Evolutionary conservation across 2,113 vertebrate species (phyloP).

Genomic region (Phaethornis superciliosus): DNA sequence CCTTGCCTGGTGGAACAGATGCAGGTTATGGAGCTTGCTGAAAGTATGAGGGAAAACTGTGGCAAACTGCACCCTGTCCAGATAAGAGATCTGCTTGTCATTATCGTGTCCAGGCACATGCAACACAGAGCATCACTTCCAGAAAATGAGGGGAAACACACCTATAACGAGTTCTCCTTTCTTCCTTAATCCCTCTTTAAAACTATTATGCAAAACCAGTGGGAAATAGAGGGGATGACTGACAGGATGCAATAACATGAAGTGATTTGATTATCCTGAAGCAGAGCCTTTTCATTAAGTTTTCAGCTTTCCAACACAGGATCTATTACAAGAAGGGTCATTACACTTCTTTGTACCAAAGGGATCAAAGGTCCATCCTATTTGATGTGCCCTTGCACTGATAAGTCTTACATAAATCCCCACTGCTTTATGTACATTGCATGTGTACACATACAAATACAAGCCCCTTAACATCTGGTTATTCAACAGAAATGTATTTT

Average conservation of each 20-base stretch:
- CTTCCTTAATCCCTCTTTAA: slow-evolving; percentile 36
- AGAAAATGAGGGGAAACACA: neutral
- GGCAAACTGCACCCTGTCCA: neutral
- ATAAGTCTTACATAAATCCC: neutral
- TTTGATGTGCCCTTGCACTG: neutral
- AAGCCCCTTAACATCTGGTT: neutral
- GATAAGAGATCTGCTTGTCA: neutral
- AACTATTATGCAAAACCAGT: slow-evolving; percentile 27
- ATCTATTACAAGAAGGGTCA: slow-evolving; percentile 35
- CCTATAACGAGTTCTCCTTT: neutral
- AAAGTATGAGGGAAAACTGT: neutral
- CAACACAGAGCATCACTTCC: neutral
- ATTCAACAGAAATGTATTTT: neutral
- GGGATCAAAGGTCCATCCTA: neutral
- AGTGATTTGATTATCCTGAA: slow-evolving; percentile 39
- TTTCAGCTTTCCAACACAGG: slow-evolving; percentile 41
- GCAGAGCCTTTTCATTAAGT: slow-evolving; percentile 62
- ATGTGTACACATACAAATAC: neutral
- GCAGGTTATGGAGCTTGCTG: neutral
- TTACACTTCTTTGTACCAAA: neutral
- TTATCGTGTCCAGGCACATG: neutral
- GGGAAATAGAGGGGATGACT: slow-evolving; percentile 30
- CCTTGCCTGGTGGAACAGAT: neutral
- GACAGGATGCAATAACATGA: slow-evolving; percentile 43
- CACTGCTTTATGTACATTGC: neutral